Evolutionary conservation across 2,888 invertebrate species (phyloP).

Genomic region (Scaptomyza caliginosa): DNA sequence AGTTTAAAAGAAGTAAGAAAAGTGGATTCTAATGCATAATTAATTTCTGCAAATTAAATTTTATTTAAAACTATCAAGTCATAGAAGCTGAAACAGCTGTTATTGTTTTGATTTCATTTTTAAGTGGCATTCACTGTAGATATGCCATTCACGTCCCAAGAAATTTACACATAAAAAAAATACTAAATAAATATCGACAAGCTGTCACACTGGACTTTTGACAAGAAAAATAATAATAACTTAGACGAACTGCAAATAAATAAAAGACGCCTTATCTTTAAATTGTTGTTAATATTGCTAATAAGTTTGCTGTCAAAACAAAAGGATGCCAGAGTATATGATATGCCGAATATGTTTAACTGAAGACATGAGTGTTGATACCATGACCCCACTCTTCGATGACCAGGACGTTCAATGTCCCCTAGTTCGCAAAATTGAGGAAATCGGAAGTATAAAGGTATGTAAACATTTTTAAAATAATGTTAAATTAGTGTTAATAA

Average conservation of each 20-base stretch:
- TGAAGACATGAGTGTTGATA: constrained; percentile 66
- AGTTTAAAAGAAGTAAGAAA: too few species aligned
- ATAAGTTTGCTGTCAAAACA: constrained; percentile 2
- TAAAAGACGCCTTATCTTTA: constrained; percentile 26
- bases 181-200: background rate
- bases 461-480: background rate
- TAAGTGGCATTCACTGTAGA: too few species aligned
- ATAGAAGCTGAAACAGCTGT: background rate
- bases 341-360: constrained; percentile 80
- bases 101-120: background rate
- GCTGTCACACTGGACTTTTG: constrained; percentile 25
- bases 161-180: background rate
- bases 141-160: background rate
- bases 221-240: constrained; percentile 35
- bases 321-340: constrained; percentile 75
- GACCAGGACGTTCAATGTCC: constrained; percentile 62
- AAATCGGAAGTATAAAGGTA: constrained; percentile 81
- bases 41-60: background rate
- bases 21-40: too few species aligned
- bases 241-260: constrained; percentile 21
- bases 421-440: constrained; percentile 79
- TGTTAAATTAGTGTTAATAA: background rate
- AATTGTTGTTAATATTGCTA: constrained; percentile 31
- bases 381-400: constrained; percentile 79
- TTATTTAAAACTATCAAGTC: too few species aligned